Conservation (phyloP, 1,140 invertebrate species). For the Aphaenogaster floridana region DNA sequence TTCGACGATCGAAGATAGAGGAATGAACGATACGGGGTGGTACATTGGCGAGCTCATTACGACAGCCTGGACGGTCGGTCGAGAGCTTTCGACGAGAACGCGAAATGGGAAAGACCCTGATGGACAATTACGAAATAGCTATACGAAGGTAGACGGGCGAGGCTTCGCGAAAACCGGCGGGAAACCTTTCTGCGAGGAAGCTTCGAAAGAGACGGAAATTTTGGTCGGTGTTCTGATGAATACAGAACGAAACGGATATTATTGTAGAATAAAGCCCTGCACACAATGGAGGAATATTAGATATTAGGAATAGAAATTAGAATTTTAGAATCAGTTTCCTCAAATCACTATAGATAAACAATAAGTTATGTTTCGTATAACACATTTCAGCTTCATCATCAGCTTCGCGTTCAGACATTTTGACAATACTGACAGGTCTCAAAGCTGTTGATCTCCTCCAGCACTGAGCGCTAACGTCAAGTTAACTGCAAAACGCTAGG, state of each 20-base stretch:
- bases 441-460: no score
- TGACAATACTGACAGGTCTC: no score
- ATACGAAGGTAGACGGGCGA: not conserved
- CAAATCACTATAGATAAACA: no score
- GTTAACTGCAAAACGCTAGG: no score
- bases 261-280: not conserved
- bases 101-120: conserved; percentile 9
- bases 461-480: no score
- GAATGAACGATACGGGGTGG: not conserved
- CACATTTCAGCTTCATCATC: no score
- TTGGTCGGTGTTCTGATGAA: not conserved
- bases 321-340: no score
- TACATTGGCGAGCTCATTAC: conserved; percentile 36
- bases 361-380: no score
- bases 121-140: conserved; percentile 32
- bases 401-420: no score
- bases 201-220: not conserved
- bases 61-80: conserved; percentile 10
- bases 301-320: no score
- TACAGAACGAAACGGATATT: not conserved
- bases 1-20: conserved; percentile 30
- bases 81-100: conserved; percentile 41
- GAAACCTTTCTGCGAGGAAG: not conserved
- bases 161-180: not conserved
- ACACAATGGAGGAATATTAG: no score